These are phyloP conservation scores for Aphidoletes aphidimyza DNA, from an alignment of 2,888 invertebrate genomes.

Conservation along the genomic window DNA sequence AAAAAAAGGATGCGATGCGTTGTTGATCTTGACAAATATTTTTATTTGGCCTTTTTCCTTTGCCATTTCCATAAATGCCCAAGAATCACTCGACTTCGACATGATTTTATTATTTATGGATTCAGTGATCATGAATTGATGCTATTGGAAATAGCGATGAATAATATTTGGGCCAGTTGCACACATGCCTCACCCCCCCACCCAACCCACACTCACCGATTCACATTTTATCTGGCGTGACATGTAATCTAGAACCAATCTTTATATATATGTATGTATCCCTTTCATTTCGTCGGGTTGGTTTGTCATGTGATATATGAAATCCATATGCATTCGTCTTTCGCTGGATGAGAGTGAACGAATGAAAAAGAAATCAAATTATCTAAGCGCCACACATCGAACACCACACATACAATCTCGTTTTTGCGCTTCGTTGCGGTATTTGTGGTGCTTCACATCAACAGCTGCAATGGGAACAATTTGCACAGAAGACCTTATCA, in stretches of 20 bases:
- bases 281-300: neutral
- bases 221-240: conserved; percentile 28
- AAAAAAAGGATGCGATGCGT: conserved; percentile 7
- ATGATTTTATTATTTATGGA: conserved; percentile 51
- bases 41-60: conserved; percentile 26
- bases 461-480: conserved; percentile 19
- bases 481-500: conserved; percentile 6
- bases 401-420: neutral
- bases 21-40: conserved; percentile 46
- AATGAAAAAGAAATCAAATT: conserved; percentile 51
- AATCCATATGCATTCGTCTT: conserved; percentile 29
- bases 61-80: neutral
- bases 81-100: conserved; percentile 20
- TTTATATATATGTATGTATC: too few relatives aligned
- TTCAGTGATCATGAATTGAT: conserved; percentile 7
- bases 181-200: neutral
- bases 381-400: conserved; percentile 18
- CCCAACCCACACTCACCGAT: neutral
- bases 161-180: neutral
- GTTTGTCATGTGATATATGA: conserved; percentile 21
- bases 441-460: neutral
- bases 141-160: neutral
- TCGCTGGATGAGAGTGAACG: neutral
- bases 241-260: conserved; percentile 12
- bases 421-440: neutral